These are phyloP conservation scores for Amyelois transitella DNA, from an alignment of 1,140 invertebrate genomes.

Conservation along the genomic window DNA sequence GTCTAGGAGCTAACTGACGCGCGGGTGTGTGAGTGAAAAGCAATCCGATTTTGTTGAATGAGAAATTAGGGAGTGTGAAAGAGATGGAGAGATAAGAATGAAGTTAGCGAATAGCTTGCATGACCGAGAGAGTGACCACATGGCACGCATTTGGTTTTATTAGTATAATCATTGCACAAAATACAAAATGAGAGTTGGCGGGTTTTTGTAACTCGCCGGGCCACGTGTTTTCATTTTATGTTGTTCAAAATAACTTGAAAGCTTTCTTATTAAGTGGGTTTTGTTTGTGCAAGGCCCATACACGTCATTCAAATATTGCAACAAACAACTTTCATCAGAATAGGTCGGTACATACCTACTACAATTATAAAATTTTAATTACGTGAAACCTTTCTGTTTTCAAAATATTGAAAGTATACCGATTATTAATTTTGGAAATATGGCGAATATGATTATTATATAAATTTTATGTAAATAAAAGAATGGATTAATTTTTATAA, in stretches of 20 bases:
- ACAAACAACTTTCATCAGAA: neutral
- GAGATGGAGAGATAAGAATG: slow-evolving; percentile 34
- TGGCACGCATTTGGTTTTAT: slow-evolving; percentile 54
- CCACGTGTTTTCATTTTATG: slow-evolving; percentile 43
- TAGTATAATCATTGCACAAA: slow-evolving; percentile 49
- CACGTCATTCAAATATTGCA: neutral
- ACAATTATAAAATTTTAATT: no score
- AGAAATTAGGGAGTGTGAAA: slow-evolving; percentile 23
- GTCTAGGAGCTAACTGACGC: slow-evolving; percentile 33
- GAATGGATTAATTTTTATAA: no score
- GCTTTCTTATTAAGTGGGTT: slow-evolving; percentile 19
- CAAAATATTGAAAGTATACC: no score
- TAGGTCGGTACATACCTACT: no score
- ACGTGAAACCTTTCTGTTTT: no score
- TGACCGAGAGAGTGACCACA: slow-evolving; percentile 59
- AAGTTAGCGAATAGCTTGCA: slow-evolving; percentile 36
- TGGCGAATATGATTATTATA: no score
- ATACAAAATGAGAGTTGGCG: slow-evolving; percentile 42
- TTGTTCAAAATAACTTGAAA: slow-evolving; percentile 26
- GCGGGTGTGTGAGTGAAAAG: slow-evolving; percentile 41
- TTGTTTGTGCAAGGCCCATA: neutral
- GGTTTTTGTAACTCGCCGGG: slow-evolving; percentile 44
- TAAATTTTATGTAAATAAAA: no score
- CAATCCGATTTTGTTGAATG: slow-evolving; percentile 30
- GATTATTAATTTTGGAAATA: no score